Conservation (phyloP, 2,113 vertebrate genomes). For the Melanotaenia duboulayi region DNA sequence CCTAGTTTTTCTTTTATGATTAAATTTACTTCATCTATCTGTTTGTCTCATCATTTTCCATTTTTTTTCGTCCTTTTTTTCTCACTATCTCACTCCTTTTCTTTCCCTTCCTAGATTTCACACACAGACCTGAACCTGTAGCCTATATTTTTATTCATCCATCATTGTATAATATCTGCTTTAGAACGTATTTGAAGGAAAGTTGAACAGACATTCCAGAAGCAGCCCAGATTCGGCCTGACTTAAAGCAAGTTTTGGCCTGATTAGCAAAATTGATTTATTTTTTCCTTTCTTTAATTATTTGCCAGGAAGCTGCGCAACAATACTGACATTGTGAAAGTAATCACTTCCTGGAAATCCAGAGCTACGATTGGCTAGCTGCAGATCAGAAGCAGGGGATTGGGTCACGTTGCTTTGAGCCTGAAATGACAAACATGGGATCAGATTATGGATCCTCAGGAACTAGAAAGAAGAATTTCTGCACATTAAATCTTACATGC, state of each 20-base stretch:
- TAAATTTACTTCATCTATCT: constrained; percentile 25
- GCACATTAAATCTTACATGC: no score
- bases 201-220: not conserved
- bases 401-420: constrained; percentile 54
- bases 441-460: constrained; percentile 36
- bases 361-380: constrained; percentile 51
- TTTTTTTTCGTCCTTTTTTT: not conserved
- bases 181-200: not conserved
- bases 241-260: constrained; percentile 24
- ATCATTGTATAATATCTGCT: not conserved
- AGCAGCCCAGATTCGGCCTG: constrained; percentile 1
- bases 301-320: constrained; percentile 47
- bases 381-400: constrained; percentile 44
- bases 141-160: not conserved
- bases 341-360: constrained; percentile 62
- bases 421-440: constrained; percentile 53
- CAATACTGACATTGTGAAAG: constrained; percentile 63
- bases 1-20: constrained; percentile 13
- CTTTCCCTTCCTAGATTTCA: not conserved
- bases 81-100: constrained; percentile 37
- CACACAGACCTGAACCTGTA: not conserved
- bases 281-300: constrained; percentile 34
- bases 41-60: constrained; percentile 17
- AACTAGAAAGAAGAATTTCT: not conserved
- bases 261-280: constrained; percentile 54